Conservation (phyloP, 2,797 vertebrate genomes). For the Alfaro cultratus region DNA sequence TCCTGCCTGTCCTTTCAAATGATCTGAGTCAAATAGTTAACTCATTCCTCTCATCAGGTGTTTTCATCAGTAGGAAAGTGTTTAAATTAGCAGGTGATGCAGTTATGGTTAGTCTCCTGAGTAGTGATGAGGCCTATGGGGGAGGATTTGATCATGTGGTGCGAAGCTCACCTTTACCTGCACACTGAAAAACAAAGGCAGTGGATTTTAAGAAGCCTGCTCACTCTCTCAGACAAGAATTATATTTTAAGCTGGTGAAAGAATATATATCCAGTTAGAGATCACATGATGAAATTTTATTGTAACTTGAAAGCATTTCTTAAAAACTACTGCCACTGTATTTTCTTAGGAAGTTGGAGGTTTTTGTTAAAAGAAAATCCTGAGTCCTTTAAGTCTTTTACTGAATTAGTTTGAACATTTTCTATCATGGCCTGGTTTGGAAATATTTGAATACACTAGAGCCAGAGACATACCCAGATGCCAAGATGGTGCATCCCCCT, state of each 20-base stretch:
- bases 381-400: not conserved
- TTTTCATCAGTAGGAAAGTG: no score
- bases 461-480: not conserved
- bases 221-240: not conserved
- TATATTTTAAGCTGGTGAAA: not conserved
- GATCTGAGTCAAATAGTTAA: no score
- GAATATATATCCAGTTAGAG: not conserved
- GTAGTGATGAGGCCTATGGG: no score
- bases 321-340: not conserved
- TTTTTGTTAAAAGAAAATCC: not conserved
- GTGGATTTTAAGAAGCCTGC: no score
- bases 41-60: no score
- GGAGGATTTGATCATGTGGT: no score
- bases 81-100: no score
- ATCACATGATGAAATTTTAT: not conserved
- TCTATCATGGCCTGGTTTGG: not conserved
- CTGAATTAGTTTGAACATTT: not conserved
- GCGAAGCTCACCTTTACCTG: no score
- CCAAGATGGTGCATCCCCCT: not conserved
- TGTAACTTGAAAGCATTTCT: not conserved
- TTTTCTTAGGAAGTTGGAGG: not conserved
- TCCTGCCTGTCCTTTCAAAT: no score
- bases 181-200: no score
- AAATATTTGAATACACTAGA: not conserved
- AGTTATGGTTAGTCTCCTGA: no score